Evolutionary conservation across 1,140 invertebrate species (phyloP), one percentile per base, ranked within the genome.

Genomic region (Trinorchestia longiramus): DNA sequence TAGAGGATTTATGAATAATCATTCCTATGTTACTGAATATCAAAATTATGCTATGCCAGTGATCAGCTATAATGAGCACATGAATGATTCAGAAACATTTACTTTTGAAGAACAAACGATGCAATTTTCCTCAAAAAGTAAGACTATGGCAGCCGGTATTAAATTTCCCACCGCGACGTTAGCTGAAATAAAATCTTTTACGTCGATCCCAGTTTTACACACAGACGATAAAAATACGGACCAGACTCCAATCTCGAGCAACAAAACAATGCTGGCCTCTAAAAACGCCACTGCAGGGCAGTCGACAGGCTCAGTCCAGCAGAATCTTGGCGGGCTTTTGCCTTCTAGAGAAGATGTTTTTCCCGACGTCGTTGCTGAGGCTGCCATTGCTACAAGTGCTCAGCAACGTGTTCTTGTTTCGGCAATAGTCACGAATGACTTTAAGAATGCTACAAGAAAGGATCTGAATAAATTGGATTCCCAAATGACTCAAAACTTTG

Each of bases 241-340:
- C 88, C 28, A 43, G 88, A 15, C 88, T 90, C 88, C 88, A 42
- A 90, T 90, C 88, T 90, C 88, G 88, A 11, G 41, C 43, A 43
- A 90, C 88, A 41, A 90, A 90, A 90, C 88, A 90, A 90, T 90
- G 88, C 3, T 28, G 88, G 88, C 88, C 43, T 90, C 88, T 41
- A 42, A 90, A 90, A 90, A 43, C 88, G n/a, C 41, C 41, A 4
- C 88, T 41, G 88, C 4, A 28, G 36, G 15, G 6, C 88, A 90
- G 88, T 28, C 8, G 88, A 42, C 28, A 42, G 43, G 88, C 43
- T 90, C 88, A 90, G 43, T 41, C 3, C 41, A 42, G 88, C 88
- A 43, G 8, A 90, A 90, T 90, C 43, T 43, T 42, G 88, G 41
- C 36, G 43, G 62, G 28, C 36, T 43, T 90, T 90, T 90, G 43